These are phyloP conservation scores for Notospermus geniculatus DNA, from an alignment of 1,140 invertebrate genomes.

Conservation along the genomic window DNA sequence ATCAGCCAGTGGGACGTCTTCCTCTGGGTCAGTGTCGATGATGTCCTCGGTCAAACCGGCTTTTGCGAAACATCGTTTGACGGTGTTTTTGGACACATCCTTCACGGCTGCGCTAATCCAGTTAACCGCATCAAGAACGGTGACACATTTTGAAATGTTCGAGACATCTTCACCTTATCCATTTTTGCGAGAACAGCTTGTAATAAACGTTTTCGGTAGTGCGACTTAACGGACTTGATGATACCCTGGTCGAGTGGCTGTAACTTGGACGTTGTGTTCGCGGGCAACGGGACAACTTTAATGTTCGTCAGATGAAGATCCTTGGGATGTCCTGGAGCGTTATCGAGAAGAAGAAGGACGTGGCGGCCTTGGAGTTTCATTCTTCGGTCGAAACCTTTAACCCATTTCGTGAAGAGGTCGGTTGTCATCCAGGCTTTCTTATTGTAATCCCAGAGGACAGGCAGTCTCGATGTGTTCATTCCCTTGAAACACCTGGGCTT, in stretches of 20 bases:
- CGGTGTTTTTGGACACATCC: too few species aligned
- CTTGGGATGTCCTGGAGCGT: slow-evolving; percentile 15
- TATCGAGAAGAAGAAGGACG: slow-evolving; percentile 22
- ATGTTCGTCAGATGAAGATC: slow-evolving; percentile 32
- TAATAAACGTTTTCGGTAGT: not conserved
- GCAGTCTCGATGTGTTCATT: slow-evolving; percentile 17
- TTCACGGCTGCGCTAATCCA: too few species aligned
- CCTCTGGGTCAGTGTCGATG: too few species aligned
- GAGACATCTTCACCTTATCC: too few species aligned
- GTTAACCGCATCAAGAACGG: too few species aligned
- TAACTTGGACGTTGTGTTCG: slow-evolving; percentile 53
- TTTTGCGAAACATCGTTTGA: too few species aligned
- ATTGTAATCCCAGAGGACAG: slow-evolving; percentile 22
- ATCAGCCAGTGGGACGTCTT: too few species aligned
- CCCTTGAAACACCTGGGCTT: slow-evolving; percentile 24
- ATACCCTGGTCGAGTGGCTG: slow-evolving; percentile 57
- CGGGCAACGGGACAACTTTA: slow-evolving; percentile 53
- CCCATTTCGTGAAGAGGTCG: slow-evolving; percentile 22
- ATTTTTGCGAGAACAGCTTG: too few species aligned
- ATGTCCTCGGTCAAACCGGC: too few species aligned
- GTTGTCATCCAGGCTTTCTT: slow-evolving; percentile 20
- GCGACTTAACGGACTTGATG: slow-evolving; percentile 42
- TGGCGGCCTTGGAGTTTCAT: slow-evolving; percentile 21
- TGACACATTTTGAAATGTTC: too few species aligned
- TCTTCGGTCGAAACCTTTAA: slow-evolving; percentile 17